Evolutionary conservation across 2,797 vertebrate genomes (phyloP).

Genomic region (Hylomyscus alleni): DNA sequence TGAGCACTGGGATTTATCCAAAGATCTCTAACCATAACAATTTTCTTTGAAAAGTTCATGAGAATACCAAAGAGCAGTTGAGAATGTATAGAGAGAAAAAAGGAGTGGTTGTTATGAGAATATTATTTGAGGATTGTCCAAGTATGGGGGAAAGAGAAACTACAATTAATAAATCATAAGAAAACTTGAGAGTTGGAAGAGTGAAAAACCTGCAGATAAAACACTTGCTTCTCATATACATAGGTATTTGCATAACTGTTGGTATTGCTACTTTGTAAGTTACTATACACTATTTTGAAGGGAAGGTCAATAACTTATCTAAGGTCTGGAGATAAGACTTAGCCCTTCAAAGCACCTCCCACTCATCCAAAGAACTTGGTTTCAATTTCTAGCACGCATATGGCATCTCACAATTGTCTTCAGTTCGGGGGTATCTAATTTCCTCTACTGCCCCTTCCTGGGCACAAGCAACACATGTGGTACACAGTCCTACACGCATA

Average conservation of each 20-base stretch:
- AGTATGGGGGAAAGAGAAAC: not conserved
- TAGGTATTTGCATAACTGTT: not conserved
- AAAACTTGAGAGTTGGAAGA: not conserved
- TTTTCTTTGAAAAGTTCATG: slow-evolving; percentile 40
- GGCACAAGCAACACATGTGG: not conserved
- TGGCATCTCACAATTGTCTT: not conserved
- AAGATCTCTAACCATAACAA: not conserved
- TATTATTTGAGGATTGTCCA: not conserved
- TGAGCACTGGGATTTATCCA: not conserved
- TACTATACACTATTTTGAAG: slow-evolving; percentile 1
- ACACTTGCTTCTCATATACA: not conserved
- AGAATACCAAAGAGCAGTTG: not conserved
- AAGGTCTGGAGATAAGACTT: not conserved
- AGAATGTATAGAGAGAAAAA: not conserved
- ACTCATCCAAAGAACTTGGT: not conserved
- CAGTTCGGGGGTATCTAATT: not conserved
- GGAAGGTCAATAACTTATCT: not conserved
- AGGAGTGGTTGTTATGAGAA: not conserved
- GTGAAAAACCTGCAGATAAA: not conserved
- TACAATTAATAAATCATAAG: slow-evolving; percentile 38
- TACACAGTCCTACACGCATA: not conserved
- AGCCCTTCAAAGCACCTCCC: not conserved
- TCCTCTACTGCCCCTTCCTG: not conserved
- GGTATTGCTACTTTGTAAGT: not conserved
- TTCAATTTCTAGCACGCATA: not conserved